Base-by-base conservation (phyloP, 2,797 vertebrate species). In the Megaceryle alcyon region DNA sequence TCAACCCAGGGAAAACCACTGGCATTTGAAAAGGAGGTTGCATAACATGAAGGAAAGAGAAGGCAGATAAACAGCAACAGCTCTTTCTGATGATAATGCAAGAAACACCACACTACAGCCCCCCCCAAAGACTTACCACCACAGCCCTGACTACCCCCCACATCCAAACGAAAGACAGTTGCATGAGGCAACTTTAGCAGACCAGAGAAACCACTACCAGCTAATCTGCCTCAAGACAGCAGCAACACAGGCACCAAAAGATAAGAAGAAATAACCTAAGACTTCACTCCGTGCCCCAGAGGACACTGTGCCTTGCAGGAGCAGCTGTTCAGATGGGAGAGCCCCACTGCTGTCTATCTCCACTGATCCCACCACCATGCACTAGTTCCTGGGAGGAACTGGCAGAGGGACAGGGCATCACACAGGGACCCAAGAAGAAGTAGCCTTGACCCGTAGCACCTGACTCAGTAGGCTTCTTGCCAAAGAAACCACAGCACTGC, bases 21-120 rank as follows among this genome's bases (percentile, higher is more conserved):
- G 72, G 33, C 69, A 79, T 70, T 91, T 94, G 72, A 65, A 83
- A 90, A 75, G 63, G 65, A 91, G 93, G 80, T 91, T 95, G 96
- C 92, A 41, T 63, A 94, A 94, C 26, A 4, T 4, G 23, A 72
- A 81, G 79, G 56, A 44, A 92, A 92, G 79, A 88, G 61, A 83
- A 83, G 80, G 57, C 77, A 91, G 95, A 96, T 90, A 95, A 97
- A 84, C 73, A 91, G 85, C 77, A 86, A 46, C 85, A 95, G 90
- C 86, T 83, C 64, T 66, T 83, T 69, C 61, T 94, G 69, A 83
- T 51, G 80, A 91, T 88, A 95, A 88, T 76, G 57, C 59, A 86
- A 90, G 69, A 82, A 83, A 85, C 56, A 28, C 25, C 69, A 43
- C 71, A 56, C n/a, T 57, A 20, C 6, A 87, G n/a, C 31, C 25